phyloP scores from a whole-genome alignment of 2,797 vertebrate genomes.

The Gymnothorax javanicus region DNA sequence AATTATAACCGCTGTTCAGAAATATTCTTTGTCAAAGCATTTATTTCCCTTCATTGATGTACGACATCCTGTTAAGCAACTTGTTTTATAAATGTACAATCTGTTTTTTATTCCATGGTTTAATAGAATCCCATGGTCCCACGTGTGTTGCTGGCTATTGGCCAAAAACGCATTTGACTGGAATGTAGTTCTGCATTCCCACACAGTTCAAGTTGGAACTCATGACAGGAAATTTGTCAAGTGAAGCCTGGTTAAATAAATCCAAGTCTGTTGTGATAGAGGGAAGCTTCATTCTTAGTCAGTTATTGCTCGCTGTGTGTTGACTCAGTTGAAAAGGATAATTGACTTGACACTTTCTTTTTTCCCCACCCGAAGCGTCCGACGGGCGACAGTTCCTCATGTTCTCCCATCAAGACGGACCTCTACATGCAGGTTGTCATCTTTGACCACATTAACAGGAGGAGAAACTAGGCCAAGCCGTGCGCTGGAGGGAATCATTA shows the following conservation, averaged over 20 bases:
- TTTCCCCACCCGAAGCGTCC: constrained; percentile 67
- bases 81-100: background rate
- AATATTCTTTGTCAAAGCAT: background rate
- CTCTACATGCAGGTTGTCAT: constrained; percentile 79
- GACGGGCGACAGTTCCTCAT: constrained; percentile 74
- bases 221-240: background rate
- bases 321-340: constrained; percentile 11
- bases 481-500: background rate
- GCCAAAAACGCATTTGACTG: background rate
- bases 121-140: background rate
- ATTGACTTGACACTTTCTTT: constrained; percentile 8
- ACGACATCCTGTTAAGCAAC: background rate
- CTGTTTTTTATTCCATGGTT: background rate
- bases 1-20: background rate
- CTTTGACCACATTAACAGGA: constrained; percentile 70
- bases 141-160: background rate
- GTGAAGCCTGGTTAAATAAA: background rate
- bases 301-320: background rate
- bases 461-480: constrained; percentile 53
- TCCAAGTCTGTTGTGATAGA: background rate
- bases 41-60: background rate
- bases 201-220: background rate
- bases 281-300: background rate
- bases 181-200: background rate
- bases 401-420: constrained; percentile 70